Evolutionary conservation across 2,797 vertebrate species (phyloP).

Genomic region (Nannoperca obscura): DNA sequence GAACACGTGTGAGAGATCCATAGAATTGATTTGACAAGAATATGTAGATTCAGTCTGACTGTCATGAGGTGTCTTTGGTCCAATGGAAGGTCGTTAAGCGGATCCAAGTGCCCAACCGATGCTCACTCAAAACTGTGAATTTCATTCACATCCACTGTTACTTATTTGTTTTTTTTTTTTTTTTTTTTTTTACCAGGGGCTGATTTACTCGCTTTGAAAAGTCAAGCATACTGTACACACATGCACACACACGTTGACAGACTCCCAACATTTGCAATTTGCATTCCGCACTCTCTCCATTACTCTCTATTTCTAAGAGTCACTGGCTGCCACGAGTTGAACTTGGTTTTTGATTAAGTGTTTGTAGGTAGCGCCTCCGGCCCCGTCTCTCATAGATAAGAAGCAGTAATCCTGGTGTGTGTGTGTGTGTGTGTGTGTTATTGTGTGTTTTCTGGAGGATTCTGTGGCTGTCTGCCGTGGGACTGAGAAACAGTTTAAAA

Average conservation of each 20-base stretch:
- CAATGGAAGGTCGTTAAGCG: background rate
- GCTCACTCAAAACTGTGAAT: conserved; percentile 31
- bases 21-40: background rate
- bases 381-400: conserved; percentile 81
- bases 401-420: conserved; percentile 74
- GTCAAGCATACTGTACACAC: conserved; percentile 43
- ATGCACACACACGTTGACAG: conserved; percentile 42
- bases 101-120: background rate
- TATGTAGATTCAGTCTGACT: background rate
- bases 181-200: conserved; percentile 39
- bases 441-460: conserved; percentile 68
- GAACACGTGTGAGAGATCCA: background rate
- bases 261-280: conserved; percentile 79
- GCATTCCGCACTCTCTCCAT: conserved; percentile 76
- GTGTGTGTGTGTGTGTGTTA: conserved; percentile 42
- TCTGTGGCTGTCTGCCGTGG: conserved; percentile 59
- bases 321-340: conserved; percentile 77
- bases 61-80: background rate
- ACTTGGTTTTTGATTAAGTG: conserved; percentile 87
- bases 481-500: conserved; percentile 72
- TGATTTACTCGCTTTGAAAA: conserved; percentile 47
- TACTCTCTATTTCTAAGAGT: conserved; percentile 78
- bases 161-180: conserved; percentile 43
- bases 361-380: conserved; percentile 85
- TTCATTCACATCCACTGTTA: conserved; percentile 29